Evolutionary conservation across 2,888 invertebrate species (phyloP), one percentile per base, ranked within the genome.

Genomic region (Torymus tubicola): DNA sequence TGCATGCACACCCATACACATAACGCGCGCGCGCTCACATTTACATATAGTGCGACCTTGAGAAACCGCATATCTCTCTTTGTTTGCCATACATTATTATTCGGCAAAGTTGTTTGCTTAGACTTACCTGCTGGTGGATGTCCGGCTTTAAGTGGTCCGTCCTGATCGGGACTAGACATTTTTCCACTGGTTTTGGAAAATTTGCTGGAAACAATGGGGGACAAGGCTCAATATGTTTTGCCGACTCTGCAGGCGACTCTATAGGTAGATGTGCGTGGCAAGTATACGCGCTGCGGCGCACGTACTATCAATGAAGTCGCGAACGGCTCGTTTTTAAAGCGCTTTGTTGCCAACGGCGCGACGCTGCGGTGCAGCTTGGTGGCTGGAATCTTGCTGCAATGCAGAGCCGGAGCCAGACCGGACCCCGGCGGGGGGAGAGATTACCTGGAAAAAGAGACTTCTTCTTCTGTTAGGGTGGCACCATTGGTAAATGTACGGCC

Each of bases 121-220:
- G 14, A 18, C 10, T 58, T 57, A 14, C 97, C 95, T 93, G 97
- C 97, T 87, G 97, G 97, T 84, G 96, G 96, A 91, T 97, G 97
- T 78, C 97, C 97, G 84, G 94, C 97, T 89, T 96, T 96, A 58
- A 96, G 92, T 90, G 78, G 93, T 90, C 31, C 2, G 84, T 94
- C 95, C 86, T 93, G 31, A 31, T 31, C 93, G 87, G 95, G 93
- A 85, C 93, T 93, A 85, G 95, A 93, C 93, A 93, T 93, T 57
- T 80, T 80, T 5, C 14, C 2, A 8, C 21, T n/a, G 16, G 31
- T 58, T 18, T n/a, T 18, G 2, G n/a, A 1, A n/a, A 60, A 70
- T 53, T 14, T 50, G 18, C 1, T 8, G 12, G n/a, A 24, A 52
- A 53, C n/a, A 12, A n/a, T 13, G 21, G 24, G 14, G 16, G 14